Base-by-base conservation (phyloP, 2,113 vertebrate genomes). In the Ciconia boyciana region DNA sequence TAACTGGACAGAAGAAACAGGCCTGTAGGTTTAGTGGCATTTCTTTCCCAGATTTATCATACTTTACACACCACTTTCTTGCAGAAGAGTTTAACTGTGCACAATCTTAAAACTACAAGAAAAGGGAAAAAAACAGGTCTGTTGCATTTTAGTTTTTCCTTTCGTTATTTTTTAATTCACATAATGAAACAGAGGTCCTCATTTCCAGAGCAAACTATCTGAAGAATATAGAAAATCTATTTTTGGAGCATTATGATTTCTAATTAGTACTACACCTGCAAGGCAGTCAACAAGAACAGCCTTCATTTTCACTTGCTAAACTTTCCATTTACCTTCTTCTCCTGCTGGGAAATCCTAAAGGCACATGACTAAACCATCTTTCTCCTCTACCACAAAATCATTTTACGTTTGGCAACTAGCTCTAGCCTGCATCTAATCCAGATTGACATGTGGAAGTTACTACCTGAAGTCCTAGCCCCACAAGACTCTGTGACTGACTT, bases 281-380 rank as follows among this genome's bases (percentile, higher is more conserved):
- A 89, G 74, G 83, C 77, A 93, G 44, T 91, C 83, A 97, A 71
- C 52, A 90, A 76, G 79, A 94, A 87, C 7, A 87, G 60, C 39
- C 57, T 91, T 92, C 80, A 70, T 85, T 89, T 94, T 94, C 75
- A 87, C 84, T 93, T 83, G 90, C 74, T 89, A 94, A 94, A 96
- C 58, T 90, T 97, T 65, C 94, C 80, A 96, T 80, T 95, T 97
- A 86, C 52, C 70, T 89, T 84, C 78, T 88, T 72, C 55, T 96
- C 89, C 94, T 86, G 75, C 75, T 61, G 58, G 83, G 75, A 93
- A 95, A 78, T 95, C 93, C 91, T 97, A 72, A 87, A 97, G 94
- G 54, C 76, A 72, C 57, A 78, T 14, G 14, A 88, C 61, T 83
- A 74, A 95, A 94, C 68, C 49, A 58, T 41, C 55, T 55, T 92